Percentiles rank a stretch among this genome's conserved stretches.
phyloP scores from a whole-genome alignment of 2,113 vertebrate genomes.

The Eonycteris spelaea region DNA sequence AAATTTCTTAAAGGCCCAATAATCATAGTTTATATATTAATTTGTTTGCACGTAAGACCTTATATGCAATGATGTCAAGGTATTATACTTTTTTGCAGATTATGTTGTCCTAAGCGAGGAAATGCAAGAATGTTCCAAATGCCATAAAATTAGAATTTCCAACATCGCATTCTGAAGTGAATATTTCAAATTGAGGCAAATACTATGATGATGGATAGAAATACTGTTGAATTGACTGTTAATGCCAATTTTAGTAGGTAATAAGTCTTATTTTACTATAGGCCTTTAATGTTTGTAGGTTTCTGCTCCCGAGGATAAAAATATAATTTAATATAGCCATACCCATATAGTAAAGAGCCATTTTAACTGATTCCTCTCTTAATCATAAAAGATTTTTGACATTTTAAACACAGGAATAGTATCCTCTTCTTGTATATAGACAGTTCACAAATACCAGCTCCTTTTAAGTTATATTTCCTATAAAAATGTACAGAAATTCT shows the following conservation, averaged over 20 bases:
- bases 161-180: background rate
- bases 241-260: background rate
- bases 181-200: conserved; percentile 3
- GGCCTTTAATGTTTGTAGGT: background rate
- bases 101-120: background rate
- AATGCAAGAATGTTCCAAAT: background rate
- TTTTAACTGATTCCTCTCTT: conserved; percentile 2
- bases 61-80: background rate
- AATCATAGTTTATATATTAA: background rate
- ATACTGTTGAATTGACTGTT: background rate
- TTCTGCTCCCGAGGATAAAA: conserved; percentile 1
- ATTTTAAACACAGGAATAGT: background rate
- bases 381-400: background rate
- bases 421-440: background rate
- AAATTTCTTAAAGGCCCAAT: conserved; percentile 30
- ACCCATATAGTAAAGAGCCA: background rate
- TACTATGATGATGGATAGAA: background rate
- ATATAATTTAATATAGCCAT: background rate
- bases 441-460: background rate
- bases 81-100: background rate
- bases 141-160: background rate
- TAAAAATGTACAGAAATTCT: background rate
- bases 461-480: background rate
- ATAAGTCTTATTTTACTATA: background rate
- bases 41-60: background rate